Conservation (phyloP, 2,888 invertebrate genomes). For the Heliconius ismenius region DNA sequence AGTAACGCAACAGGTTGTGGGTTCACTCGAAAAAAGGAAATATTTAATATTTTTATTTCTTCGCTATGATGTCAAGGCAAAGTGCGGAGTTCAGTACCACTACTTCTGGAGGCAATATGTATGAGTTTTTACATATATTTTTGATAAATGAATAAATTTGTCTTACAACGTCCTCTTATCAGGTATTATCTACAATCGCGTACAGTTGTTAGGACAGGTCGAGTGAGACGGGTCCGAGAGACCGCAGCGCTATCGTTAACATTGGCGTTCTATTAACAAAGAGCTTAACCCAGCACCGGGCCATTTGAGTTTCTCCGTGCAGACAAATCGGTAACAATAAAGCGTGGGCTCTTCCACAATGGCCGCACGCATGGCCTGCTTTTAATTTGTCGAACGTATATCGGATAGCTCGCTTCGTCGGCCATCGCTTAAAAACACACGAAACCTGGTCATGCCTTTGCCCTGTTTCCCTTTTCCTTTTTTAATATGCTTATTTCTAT, state of each 20-base stretch:
- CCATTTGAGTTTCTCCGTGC: constrained; percentile 77
- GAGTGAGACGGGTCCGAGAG: constrained; percentile 46
- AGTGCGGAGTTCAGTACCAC: too few relatives aligned
- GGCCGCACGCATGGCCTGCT: constrained; percentile 75
- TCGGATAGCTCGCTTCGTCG: constrained; percentile 62
- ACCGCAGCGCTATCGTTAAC: constrained; percentile 56
- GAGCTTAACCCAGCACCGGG: constrained; percentile 69
- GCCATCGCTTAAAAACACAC: constrained; percentile 72
- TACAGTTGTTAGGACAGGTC: constrained; percentile 42
- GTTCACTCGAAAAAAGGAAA: too few relatives aligned
- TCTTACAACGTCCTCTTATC: constrained; percentile 33
- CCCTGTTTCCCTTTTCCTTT: constrained; percentile 50
- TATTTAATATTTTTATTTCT: too few relatives aligned
- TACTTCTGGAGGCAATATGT: too few relatives aligned
- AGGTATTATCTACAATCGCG: constrained; percentile 21
- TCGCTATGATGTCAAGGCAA: too few relatives aligned
- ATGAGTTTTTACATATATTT: too few relatives aligned
- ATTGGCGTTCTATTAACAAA: constrained; percentile 73
- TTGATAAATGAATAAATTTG: not conserved
- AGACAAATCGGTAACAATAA: constrained; percentile 80
- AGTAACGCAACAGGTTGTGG: too few relatives aligned
- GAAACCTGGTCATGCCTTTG: constrained; percentile 58
- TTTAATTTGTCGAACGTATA: constrained; percentile 79
- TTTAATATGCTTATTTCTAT: constrained; percentile 47
- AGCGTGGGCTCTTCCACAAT: constrained; percentile 70